Percentiles rank a stretch among this genome's conserved stretches.
These are phyloP conservation scores for Philhelius pedissequus DNA, from an alignment of 2,888 invertebrate genomes.

Conservation along the genomic window DNA sequence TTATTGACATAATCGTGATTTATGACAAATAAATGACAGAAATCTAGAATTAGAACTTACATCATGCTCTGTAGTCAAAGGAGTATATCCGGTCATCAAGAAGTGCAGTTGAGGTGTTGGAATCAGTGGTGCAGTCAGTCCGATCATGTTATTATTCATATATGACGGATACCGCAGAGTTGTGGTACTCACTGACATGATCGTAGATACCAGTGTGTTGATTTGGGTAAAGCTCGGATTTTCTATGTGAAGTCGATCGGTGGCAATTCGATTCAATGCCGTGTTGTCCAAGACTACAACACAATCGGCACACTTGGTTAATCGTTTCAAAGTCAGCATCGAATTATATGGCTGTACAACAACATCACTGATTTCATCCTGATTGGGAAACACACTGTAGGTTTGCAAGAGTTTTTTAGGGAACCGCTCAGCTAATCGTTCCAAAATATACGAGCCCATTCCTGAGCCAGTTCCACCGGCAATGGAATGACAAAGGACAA, in stretches of 20 bases:
- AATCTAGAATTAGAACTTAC: constrained; percentile 64
- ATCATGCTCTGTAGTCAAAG: constrained; percentile 93
- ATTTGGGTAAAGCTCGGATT: constrained; percentile 98
- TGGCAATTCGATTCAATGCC: constrained; percentile 96
- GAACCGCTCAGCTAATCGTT: constrained; percentile 94
- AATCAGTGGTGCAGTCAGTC: constrained; percentile 95
- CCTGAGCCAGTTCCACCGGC: constrained; percentile 99
- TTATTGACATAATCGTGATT: not conserved
- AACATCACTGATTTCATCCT: constrained; percentile 97
- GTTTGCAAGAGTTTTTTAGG: constrained; percentile 99
- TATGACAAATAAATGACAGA: not conserved
- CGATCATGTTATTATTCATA: constrained; percentile 99
- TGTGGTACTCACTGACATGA: constrained; percentile 99
- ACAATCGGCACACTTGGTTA: constrained; percentile 97
- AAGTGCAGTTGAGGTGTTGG: constrained; percentile 99
- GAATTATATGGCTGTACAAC: constrained; percentile 99
- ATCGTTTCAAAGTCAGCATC: constrained; percentile 92
- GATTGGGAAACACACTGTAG: constrained; percentile 99
- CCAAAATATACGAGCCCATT: constrained; percentile 97
- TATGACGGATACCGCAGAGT: constrained; percentile 95
- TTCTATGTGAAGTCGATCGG: constrained; percentile 95
- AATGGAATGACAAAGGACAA: constrained; percentile 98
- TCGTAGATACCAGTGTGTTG: constrained; percentile 97
- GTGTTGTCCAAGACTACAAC: constrained; percentile 99
- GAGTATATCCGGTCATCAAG: constrained; percentile 99